Evolutionary conservation across 2,113 vertebrate species (phyloP).

Genomic region (Charina bottae): DNA sequence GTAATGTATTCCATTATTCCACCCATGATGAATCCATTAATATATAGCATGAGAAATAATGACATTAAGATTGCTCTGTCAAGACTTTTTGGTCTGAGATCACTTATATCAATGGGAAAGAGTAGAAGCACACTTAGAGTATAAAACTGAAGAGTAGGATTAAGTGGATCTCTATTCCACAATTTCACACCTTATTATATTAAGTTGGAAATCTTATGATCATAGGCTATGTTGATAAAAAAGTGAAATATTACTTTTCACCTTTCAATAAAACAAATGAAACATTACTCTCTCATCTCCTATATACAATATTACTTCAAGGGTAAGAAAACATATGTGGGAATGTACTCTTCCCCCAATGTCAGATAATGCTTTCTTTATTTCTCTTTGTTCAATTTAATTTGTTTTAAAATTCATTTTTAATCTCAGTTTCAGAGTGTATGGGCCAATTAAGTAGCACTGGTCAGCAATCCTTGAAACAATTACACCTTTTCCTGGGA

Average conservation of each 20-base stretch:
- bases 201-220: not conserved
- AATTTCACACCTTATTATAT: not conserved
- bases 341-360: not conserved
- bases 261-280: no score
- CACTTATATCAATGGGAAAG: not conserved
- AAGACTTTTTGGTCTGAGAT: not conserved
- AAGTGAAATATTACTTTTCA: not conserved
- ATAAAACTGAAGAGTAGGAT: not conserved
- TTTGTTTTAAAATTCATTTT: not conserved
- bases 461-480: not conserved
- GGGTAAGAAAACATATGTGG: not conserved
- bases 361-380: not conserved
- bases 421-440: not conserved
- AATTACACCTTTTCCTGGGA: not conserved
- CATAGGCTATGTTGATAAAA: not conserved
- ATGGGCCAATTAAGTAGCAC: not conserved
- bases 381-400: not conserved
- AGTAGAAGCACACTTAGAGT: not conserved
- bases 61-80: not conserved
- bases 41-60: not conserved
- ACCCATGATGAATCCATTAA: not conserved
- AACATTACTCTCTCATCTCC: not conserved
- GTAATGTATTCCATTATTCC: not conserved
- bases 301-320: not conserved
- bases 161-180: not conserved